Base-by-base conservation (phyloP, 2,888 invertebrate species). In the Nomada fucata region DNA sequence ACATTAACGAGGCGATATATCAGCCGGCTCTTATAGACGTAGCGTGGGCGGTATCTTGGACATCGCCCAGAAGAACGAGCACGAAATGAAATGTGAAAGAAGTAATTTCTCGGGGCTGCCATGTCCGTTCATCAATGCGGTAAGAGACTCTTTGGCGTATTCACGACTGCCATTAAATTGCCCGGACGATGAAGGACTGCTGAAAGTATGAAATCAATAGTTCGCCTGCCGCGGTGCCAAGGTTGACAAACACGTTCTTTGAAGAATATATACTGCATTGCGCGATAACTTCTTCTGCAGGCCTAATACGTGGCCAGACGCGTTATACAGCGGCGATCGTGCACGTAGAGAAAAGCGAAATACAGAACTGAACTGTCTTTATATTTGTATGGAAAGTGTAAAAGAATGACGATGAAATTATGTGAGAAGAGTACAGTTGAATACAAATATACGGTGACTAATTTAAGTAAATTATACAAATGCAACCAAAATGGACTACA, bases 1-100 rank as follows among this genome's bases (percentile, higher is more conserved):
- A 91, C 92, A 91, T 92, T 92, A 92, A 91, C 92, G 92, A 91
- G 91, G 90, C 91, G 90, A 92, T 92, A 92, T 91, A 92, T 92
- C 92, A 91, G 88, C 87, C 82, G 84, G 79, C 86, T 84, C 84
- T 84, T 83, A 84, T 86, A 86, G 86, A 86, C 77, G 86, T 81
- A 44, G 88, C 85, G 88, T 89, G 86, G 88, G 89, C 88, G 90
- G 87, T 86, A 87, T 89, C 89, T 91, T 91, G 91, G 90, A 91
- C 91, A 91, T 91, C 90, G 88, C 89, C 91, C 91, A 89, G 90
- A 78, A 76, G 79, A 83, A 87, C 82, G 85, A 68, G 81, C 86
- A 78, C 82, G 86, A 90, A 89, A 88, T 88, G 89, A 90, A 90
- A 91, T 88, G 89, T 85, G 91, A 90, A 87, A 89, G 90, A 91